A percentile compares a stretch with the other conserved stretches of the same genome.
Conservation (phyloP, 2,888 invertebrate genomes). For the Chloroclysta siterata region DNA sequence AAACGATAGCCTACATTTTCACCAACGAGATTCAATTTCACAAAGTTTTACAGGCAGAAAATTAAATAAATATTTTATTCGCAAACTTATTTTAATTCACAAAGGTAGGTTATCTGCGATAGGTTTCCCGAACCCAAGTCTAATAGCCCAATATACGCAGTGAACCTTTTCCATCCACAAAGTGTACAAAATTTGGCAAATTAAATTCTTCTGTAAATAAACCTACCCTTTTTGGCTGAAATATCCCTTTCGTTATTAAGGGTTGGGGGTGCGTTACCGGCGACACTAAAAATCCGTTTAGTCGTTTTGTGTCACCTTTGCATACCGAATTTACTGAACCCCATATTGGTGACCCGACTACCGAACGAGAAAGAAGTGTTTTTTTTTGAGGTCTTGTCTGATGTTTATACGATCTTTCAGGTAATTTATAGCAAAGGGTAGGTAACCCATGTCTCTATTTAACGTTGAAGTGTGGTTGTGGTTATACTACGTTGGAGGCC, state of each 20-base stretch:
- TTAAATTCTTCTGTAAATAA: slow-evolving; percentile 33
- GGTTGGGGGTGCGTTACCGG: slow-evolving; percentile 12
- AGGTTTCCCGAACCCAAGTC: slow-evolving; percentile 13
- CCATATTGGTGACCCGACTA: slow-evolving; percentile 2
- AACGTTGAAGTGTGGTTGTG: too few species aligned
- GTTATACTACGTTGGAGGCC: too few species aligned
- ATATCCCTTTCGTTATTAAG: slow-evolving; percentile 23
- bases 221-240: slow-evolving; percentile 23
- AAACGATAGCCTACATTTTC: too few species aligned
- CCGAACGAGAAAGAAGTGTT: not conserved
- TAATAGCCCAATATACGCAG: slow-evolving; percentile 23
- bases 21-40: too few species aligned
- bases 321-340: slow-evolving; percentile 14
- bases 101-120: slow-evolving; percentile 11
- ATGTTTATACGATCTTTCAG: too few species aligned
- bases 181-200: slow-evolving; percentile 31
- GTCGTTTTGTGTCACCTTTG: slow-evolving; percentile 21
- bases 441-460: too few species aligned
- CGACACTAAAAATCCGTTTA: slow-evolving; percentile 23
- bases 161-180: slow-evolving; percentile 24
- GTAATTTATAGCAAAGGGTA: too few species aligned
- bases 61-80: slow-evolving; percentile 11
- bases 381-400: not conserved
- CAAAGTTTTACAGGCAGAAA: not conserved
- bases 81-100: slow-evolving; percentile 17